phyloP scores from a whole-genome alignment of 2,797 vertebrate species.

The Dendrocincla fuliginosa region DNA sequence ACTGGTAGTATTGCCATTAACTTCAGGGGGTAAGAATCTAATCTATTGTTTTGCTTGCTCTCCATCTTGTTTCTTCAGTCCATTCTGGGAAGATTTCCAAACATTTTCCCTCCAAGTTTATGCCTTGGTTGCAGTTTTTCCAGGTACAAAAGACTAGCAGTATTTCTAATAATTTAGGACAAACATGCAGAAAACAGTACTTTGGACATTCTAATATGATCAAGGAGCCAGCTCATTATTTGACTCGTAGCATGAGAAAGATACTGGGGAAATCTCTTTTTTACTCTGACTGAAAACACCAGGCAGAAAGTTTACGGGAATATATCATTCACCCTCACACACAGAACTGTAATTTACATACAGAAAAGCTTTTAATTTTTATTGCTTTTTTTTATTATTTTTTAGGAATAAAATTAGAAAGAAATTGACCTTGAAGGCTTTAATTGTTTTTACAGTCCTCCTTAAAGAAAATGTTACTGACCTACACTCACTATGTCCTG shows the following conservation, averaged over 20 bases:
- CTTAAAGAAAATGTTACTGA: not conserved
- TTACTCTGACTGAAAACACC: not conserved
- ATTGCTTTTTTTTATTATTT: not conserved
- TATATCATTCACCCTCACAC: not conserved
- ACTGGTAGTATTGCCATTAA: not conserved
- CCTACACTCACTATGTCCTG: not conserved
- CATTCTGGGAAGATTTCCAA: not conserved
- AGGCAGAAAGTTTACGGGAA: not conserved
- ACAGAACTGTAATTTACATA: not conserved
- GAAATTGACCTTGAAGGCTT: not conserved
- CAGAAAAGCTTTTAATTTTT: not conserved
- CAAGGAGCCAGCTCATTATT: not conserved
- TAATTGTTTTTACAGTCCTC: not conserved
- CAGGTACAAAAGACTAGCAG: not conserved
- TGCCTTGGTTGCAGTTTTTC: not conserved
- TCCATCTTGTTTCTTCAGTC: not conserved
- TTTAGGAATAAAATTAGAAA: not conserved
- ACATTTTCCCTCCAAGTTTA: not conserved
- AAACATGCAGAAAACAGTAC: not conserved
- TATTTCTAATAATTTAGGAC: not conserved
- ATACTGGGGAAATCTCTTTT: not conserved
- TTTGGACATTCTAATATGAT: not conserved
- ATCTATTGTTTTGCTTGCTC: not conserved
- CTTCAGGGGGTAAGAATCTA: not conserved
- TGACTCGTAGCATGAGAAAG: not conserved